Percentiles rank a stretch among this genome's conserved stretches.
phyloP scores from a whole-genome alignment of 2,888 invertebrate species.

The Pinctada fucata region DNA sequence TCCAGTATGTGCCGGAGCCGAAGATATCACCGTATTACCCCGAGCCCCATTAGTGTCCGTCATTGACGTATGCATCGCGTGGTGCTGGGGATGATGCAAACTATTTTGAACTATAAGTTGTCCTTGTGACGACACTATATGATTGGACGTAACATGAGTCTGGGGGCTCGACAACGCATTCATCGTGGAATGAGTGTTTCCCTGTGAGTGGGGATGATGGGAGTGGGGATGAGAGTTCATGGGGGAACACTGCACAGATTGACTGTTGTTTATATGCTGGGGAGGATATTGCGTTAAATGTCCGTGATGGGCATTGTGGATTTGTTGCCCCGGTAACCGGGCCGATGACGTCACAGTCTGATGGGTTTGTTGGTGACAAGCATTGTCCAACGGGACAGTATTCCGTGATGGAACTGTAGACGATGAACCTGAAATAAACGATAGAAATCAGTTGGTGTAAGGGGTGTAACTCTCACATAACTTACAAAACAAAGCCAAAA shows the following conservation, averaged over 20 bases:
- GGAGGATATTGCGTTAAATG: slow-evolving; percentile 8
- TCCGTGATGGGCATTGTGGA: not conserved
- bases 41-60: slow-evolving; percentile 12
- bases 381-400: slow-evolving; percentile 7
- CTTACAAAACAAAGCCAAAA: no score
- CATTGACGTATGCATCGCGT: slow-evolving; percentile 15
- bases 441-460: no score
- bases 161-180: slow-evolving; percentile 33
- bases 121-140: not conserved
- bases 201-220: slow-evolving; percentile 43
- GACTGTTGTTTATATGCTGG: slow-evolving; percentile 26
- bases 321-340: not conserved
- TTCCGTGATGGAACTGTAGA: slow-evolving; percentile 12
- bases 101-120: not conserved
- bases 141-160: slow-evolving; percentile 6
- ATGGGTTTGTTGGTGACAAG: not conserved
- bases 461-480: no score
- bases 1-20: not conserved
- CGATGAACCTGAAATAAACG: not conserved
- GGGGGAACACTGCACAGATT: slow-evolving; percentile 29
- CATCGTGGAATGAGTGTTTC: slow-evolving; percentile 31
- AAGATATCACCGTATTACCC: slow-evolving; percentile 9
- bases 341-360: not conserved
- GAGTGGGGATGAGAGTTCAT: slow-evolving; percentile 39
- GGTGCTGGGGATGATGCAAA: slow-evolving; percentile 3